phyloP scores from a whole-genome alignment of 1,140 invertebrate genomes.

The Brachionus paranguensis region DNA sequence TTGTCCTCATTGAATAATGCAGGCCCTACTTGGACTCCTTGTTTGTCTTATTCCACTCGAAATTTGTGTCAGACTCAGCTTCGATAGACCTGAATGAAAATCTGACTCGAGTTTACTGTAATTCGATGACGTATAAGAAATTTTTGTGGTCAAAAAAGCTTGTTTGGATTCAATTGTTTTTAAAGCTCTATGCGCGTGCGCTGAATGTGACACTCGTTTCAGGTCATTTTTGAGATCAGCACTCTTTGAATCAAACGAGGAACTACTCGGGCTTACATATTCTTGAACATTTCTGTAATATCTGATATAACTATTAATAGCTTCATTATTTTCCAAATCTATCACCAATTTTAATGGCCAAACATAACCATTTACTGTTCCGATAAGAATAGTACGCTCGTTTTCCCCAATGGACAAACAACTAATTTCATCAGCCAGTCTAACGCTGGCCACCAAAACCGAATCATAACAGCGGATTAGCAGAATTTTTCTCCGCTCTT shows the following conservation, averaged over 20 bases:
- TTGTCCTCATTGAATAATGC: background rate
- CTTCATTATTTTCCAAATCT: conserved; percentile 32
- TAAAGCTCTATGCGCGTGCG: conserved; percentile 17
- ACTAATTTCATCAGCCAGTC: background rate
- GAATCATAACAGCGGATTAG: conserved; percentile 17
- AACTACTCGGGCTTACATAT: background rate
- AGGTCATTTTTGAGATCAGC: background rate
- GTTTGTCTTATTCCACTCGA: conserved; percentile 1
- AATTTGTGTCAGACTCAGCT: background rate
- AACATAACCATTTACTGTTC: conserved; percentile 21
- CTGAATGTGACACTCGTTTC: background rate
- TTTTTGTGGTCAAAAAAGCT: background rate
- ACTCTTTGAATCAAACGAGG: background rate
- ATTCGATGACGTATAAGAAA: background rate
- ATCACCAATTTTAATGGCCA: conserved; percentile 10
- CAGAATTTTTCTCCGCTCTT: background rate
- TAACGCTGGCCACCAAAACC: background rate
- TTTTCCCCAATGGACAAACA: background rate
- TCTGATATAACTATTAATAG: conserved; percentile 6
- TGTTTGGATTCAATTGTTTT: conserved; percentile 6
- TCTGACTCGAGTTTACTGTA: background rate
- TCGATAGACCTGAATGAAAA: conserved; percentile 1
- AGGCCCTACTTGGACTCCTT: background rate
- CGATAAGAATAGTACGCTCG: background rate
- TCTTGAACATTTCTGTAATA: background rate